Conservation (phyloP, 2,797 vertebrate genomes). For the Hemibagrus guttatus region DNA sequence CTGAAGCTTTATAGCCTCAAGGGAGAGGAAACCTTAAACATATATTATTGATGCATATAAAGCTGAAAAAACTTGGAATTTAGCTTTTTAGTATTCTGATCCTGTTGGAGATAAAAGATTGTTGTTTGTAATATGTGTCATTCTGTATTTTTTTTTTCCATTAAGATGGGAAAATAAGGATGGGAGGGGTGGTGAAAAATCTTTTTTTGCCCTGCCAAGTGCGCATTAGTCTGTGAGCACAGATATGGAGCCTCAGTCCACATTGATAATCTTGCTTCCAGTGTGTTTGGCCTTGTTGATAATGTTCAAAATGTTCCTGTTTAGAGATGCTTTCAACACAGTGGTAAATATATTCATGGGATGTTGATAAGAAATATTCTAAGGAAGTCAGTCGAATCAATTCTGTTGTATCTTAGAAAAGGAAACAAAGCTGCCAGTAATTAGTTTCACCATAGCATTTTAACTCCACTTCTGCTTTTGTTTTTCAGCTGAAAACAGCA, state of each 20-base stretch:
- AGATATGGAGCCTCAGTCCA: background rate
- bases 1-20: background rate
- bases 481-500: background rate
- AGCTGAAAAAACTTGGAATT: background rate
- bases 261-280: background rate
- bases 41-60: conserved; percentile 1
- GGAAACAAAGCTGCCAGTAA: background rate
- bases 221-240: background rate
- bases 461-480: background rate
- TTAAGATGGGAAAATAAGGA: background rate
- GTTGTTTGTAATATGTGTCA: background rate
- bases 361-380: background rate
- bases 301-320: background rate
- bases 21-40: background rate
- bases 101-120: background rate
- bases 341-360: background rate
- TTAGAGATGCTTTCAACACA: background rate
- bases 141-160: background rate
- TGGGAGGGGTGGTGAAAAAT: background rate
- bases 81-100: background rate
- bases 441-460: background rate
- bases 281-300: background rate
- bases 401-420: background rate
- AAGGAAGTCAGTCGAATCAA: background rate
- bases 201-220: background rate